Evolutionary conservation across 2,797 vertebrate species (phyloP).

Genomic region (Cebuella pygmaea): DNA sequence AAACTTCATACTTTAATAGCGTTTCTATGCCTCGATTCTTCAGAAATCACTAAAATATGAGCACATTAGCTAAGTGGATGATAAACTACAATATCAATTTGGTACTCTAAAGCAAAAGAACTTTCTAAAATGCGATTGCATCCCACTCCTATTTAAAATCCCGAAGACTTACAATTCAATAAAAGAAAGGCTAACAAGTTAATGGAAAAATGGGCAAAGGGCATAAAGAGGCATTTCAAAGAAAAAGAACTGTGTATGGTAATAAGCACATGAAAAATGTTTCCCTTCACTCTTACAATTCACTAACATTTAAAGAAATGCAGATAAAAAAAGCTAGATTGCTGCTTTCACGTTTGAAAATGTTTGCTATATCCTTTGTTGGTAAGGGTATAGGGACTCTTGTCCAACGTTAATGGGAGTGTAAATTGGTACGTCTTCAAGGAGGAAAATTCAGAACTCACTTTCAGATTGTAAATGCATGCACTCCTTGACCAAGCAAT

Average conservation of each 20-base stretch:
- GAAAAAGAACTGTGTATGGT: constrained; percentile 43
- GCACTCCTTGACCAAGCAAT: constrained; percentile 32
- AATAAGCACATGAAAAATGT: constrained; percentile 44
- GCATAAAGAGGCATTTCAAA: constrained; percentile 53
- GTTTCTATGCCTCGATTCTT: constrained; percentile 35
- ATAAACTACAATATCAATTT: constrained; percentile 48
- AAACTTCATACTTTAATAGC: constrained; percentile 38
- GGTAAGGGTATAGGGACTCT: background rate
- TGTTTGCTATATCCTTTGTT: constrained; percentile 13
- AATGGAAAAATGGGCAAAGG: constrained; percentile 63
- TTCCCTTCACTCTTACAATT: background rate
- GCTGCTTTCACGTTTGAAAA: constrained; percentile 28
- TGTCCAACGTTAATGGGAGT: background rate
- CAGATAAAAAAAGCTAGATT: constrained; percentile 33
- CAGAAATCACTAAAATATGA: constrained; percentile 58
- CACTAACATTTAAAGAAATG: constrained; percentile 53
- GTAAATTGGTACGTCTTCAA: background rate
- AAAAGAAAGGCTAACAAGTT: constrained; percentile 56
- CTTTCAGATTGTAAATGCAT: constrained; percentile 32
- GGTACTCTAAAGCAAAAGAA: constrained; percentile 53
- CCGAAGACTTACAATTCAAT: constrained; percentile 61
- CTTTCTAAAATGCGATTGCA: constrained; percentile 52
- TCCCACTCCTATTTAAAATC: constrained; percentile 61
- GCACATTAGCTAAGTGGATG: constrained; percentile 45
- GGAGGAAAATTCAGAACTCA: background rate